Conservation (phyloP, 2,888 invertebrate genomes). For the Netelia melanura region DNA sequence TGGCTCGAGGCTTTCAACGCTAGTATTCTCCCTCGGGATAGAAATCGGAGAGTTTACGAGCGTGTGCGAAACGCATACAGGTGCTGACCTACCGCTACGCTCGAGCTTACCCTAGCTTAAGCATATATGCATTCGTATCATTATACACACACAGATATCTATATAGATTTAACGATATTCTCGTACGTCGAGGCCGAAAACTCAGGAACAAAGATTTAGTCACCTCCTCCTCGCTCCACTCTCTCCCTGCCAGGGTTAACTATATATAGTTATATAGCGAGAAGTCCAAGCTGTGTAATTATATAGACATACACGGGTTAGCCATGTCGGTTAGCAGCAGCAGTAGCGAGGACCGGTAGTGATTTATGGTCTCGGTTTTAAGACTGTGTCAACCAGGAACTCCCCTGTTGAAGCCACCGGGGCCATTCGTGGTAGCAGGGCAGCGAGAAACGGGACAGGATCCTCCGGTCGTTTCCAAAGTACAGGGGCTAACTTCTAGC, state of each 20-base stretch:
- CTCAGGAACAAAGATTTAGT: constrained; percentile 63
- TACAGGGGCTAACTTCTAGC: constrained; percentile 13
- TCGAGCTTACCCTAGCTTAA: constrained; percentile 14
- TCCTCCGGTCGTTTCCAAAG: background rate
- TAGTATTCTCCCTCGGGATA: constrained; percentile 52
- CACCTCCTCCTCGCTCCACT: background rate
- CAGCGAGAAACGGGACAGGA: too few species aligned
- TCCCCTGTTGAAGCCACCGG: constrained; percentile 30
- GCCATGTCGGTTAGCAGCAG: constrained; percentile 46
- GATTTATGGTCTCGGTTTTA: constrained; percentile 69
- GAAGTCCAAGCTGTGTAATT: background rate
- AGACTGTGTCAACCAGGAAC: constrained; percentile 63
- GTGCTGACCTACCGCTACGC: constrained; percentile 37
- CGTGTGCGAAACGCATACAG: constrained; percentile 22
- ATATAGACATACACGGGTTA: constrained; percentile 30
- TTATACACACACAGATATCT: constrained; percentile 6
- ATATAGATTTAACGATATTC: constrained; percentile 45
- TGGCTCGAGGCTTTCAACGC: constrained; percentile 60
- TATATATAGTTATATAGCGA: background rate
- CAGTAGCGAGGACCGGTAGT: constrained; percentile 53
- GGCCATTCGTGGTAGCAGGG: background rate
- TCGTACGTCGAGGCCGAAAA: constrained; percentile 20
- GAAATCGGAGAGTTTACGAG: constrained; percentile 46
- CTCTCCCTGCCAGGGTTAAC: too few species aligned
- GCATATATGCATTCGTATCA: constrained; percentile 7